Evolutionary conservation across 92 coral and sea anemone species (phyloP).

Genomic region (Actinernus sp.): DNA sequence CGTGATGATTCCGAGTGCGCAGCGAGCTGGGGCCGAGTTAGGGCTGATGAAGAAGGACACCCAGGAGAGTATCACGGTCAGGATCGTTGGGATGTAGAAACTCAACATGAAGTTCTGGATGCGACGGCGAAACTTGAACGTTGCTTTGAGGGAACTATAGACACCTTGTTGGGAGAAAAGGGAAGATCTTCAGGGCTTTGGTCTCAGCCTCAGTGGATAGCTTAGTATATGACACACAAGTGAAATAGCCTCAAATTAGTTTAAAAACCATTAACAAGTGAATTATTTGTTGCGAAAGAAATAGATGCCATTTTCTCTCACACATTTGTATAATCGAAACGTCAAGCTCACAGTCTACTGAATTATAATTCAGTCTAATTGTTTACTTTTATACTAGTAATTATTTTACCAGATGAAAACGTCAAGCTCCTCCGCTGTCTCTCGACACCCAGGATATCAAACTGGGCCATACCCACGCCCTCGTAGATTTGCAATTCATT

Average conservation of each 20-base stretch:
- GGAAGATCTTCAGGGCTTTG: too few species aligned
- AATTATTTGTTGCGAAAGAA: too few species aligned
- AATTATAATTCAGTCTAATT: too few species aligned
- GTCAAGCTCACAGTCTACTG: too few species aligned
- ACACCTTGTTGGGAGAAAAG: too few species aligned
- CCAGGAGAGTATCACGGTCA: conserved; percentile 83
- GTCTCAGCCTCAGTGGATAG: too few species aligned
- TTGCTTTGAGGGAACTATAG: conserved; percentile 54
- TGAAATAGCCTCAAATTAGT: too few species aligned
- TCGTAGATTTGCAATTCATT: conserved; percentile 45
- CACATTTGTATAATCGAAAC: too few species aligned
- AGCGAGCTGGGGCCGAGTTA: conserved; percentile 81
- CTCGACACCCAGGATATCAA: conserved; percentile 51
- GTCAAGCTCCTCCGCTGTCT: conserved; percentile 34
- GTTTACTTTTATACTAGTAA: background rate
- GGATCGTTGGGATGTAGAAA: conserved; percentile 77
- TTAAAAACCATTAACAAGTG: too few species aligned
- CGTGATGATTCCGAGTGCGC: conserved; percentile 82
- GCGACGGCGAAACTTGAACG: conserved; percentile 67
- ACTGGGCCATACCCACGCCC: conserved; percentile 47
- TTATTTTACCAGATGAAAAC: conserved; percentile 63
- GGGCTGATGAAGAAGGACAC: conserved; percentile 84
- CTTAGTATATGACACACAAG: too few species aligned
- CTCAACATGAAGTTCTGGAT: conserved; percentile 71
- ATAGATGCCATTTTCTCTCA: too few species aligned